Evolutionary conservation across 2,797 vertebrate genomes (phyloP).

Genomic region (Sphenopsis melanotis): DNA sequence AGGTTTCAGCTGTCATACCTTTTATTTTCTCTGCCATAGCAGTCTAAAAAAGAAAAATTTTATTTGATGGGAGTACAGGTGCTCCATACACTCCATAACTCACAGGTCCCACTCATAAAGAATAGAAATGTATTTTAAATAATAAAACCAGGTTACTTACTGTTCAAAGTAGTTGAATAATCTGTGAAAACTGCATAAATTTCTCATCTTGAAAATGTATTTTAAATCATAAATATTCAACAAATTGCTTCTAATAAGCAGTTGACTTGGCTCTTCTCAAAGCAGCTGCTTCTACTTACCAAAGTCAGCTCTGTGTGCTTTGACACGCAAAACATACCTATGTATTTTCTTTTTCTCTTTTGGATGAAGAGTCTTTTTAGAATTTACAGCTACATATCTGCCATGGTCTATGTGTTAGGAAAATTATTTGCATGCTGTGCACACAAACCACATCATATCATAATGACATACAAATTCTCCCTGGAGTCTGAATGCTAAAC

Average conservation of each 20-base stretch:
- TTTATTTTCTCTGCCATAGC: background rate
- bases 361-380: background rate
- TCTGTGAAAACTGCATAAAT: background rate
- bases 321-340: background rate
- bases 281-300: background rate
- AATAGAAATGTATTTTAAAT: background rate
- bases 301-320: background rate
- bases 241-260: background rate
- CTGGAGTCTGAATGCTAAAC: background rate
- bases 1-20: background rate
- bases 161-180: background rate
- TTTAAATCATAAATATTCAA: background rate
- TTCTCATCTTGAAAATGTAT: background rate
- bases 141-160: background rate
- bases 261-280: background rate
- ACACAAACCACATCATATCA: background rate
- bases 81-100: background rate
- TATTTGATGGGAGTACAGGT: background rate
- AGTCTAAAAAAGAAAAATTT: background rate
- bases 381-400: background rate
- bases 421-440: background rate
- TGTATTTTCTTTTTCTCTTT: background rate
- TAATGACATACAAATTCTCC: background rate
- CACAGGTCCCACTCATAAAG: background rate
- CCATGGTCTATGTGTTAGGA: background rate